Conservation (phyloP, 1,140 invertebrate genomes). For the Sarcophaga peregrina region DNA sequence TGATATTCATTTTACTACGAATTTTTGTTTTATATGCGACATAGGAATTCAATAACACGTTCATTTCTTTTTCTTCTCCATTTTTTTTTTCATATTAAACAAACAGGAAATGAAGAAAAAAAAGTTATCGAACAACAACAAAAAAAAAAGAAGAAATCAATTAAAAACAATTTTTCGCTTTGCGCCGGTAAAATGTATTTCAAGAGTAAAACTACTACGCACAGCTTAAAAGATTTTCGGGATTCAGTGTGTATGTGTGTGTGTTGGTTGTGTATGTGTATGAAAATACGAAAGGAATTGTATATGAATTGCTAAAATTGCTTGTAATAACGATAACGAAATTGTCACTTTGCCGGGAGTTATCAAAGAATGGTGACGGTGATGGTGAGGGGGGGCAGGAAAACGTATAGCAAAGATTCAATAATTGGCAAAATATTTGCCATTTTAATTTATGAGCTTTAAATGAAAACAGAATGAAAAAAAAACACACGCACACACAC, state of each 20-base stretch:
- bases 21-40: background rate
- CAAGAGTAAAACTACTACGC: background rate
- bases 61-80: background rate
- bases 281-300: background rate
- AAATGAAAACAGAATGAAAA: background rate
- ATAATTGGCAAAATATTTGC: slow-evolving; percentile 26
- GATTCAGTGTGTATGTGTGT: background rate
- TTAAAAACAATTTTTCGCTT: slow-evolving; percentile 19
- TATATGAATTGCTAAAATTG: slow-evolving; percentile 14
- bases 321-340: slow-evolving; percentile 23
- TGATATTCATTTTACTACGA: background rate
- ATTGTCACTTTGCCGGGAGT: background rate
- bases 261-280: no score
- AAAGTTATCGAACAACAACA: background rate
- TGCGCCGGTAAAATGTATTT: background rate
- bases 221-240: background rate
- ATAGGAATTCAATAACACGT: slow-evolving; percentile 17
- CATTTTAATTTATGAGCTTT: slow-evolving; percentile 19
- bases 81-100: background rate
- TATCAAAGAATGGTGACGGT: background rate
- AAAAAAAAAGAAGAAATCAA: background rate
- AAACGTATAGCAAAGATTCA: background rate
- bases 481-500: slow-evolving; percentile 3
- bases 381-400: background rate
- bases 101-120: background rate